These are phyloP conservation scores for Dascyllus trimaculatus DNA, from an alignment of 2,113 vertebrate genomes.

Conservation along the genomic window DNA sequence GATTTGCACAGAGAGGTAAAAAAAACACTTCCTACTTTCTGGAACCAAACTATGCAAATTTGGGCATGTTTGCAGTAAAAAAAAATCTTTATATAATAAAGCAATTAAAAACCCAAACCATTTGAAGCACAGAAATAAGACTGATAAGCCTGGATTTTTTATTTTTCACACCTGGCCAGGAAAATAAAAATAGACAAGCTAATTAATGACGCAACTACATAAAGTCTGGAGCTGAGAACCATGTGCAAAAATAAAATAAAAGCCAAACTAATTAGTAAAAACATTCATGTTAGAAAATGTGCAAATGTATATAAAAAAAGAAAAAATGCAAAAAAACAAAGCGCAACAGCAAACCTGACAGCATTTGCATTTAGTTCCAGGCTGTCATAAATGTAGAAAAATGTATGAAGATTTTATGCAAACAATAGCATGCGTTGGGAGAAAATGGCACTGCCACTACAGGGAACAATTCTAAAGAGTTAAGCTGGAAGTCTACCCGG, in stretches of 20 bases:
- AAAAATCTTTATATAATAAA: not conserved
- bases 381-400: slow-evolving; percentile 10
- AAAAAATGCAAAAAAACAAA: not conserved
- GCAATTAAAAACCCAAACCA: not conserved
- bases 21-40: too few relatives aligned
- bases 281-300: slow-evolving; percentile 5
- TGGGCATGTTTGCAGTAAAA: not conserved
- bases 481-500: slow-evolving; percentile 3
- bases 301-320: not conserved
- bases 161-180: too few relatives aligned
- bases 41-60: not conserved
- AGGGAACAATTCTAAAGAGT: slow-evolving; percentile 17
- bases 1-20: too few relatives aligned
- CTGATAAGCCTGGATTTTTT: too few relatives aligned
- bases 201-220: slow-evolving; percentile 10
- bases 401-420: slow-evolving; percentile 26
- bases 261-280: not conserved
- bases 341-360: not conserved
- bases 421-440: slow-evolving; percentile 27
- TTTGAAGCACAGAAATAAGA: not conserved
- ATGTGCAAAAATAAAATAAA: too few relatives aligned
- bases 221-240: not conserved
- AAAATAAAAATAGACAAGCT: too few relatives aligned
- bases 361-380: slow-evolving; percentile 3
- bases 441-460: slow-evolving; percentile 39